Base-by-base conservation (phyloP, 1,140 invertebrate species). In the Belonocnema kinseyi region DNA sequence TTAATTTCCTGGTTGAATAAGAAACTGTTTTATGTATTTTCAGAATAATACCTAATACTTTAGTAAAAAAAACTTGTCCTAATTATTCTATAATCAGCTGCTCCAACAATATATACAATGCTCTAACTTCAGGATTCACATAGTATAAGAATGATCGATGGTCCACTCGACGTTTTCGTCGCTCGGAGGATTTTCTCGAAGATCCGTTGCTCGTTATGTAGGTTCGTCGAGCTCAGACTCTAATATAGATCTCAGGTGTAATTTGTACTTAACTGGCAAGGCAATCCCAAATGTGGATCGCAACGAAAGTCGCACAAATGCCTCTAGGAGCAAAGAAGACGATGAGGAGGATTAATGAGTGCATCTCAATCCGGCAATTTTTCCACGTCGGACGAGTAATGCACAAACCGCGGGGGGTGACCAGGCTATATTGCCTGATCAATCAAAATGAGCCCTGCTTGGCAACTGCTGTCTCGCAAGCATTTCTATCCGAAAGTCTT, bases 321-420 rank as follows among this genome's bases (percentile, higher is more conserved):
- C 74, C 77, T 52, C 72, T 76, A 80, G 71, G 78, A 77, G 81
- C 79, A 81, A 77, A 83, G 83, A 81, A 80, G 71, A 79, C 75
- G 81, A 81, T 83, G 78, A 83, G 83, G 82, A 89, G 89, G 88
- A 91, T 91, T 90, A 90, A 91, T 91, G 90, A 88, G 90, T 91
- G 90, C 90, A 90, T 91, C 89, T 91, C 90, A 90, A 90, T 91
- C 86, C 85, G 82, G 84, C 83, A 84, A 91, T 91, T 90, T 91
- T 91, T 90, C 89, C 87, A 89, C 88, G 89, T 91, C 88, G 85
- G 75, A 74, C 77, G 80, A 79, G 88, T 90, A 89, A 90, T 91
- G 89, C 88, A 89, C 83, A 84, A 91, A 85, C 90, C 83, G 85
- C 88, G 86, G 90, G 90, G 88, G 89, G 90, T 79, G 84, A 89